Percentiles rank a stretch among this genome's conserved stretches.
These are phyloP conservation scores for Melangyna quadrimaculata DNA, from an alignment of 2,888 invertebrate species.

Conservation along the genomic window DNA sequence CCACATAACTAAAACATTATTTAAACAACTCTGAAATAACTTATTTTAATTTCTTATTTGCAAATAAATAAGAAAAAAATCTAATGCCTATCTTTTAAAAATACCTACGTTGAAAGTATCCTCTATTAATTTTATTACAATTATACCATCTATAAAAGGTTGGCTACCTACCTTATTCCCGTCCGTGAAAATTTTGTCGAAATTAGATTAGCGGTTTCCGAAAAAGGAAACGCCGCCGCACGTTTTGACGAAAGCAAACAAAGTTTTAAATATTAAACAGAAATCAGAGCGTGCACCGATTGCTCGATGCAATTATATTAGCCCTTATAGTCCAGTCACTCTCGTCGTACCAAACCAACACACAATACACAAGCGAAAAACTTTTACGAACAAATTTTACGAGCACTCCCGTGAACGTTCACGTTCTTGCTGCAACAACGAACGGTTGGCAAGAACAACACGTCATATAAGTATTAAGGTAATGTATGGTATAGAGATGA, in stretches of 20 bases:
- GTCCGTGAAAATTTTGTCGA: slow-evolving; percentile 81
- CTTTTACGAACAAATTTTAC: slow-evolving; percentile 34
- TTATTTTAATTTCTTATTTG: no score
- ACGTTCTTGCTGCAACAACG: slow-evolving; percentile 21
- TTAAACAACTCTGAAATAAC: no score
- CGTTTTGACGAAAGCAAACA: slow-evolving; percentile 40
- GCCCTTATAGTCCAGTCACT: slow-evolving; percentile 33
- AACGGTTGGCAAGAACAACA: slow-evolving; percentile 28
- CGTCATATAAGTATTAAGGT: slow-evolving; percentile 7
- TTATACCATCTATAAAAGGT: neutral
- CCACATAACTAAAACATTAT: no score
- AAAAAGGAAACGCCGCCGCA: slow-evolving; percentile 74
- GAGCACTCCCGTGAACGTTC: slow-evolving; percentile 28
- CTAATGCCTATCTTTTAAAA: no score
- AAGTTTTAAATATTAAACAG: slow-evolving; percentile 52
- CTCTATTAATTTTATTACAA: neutral
- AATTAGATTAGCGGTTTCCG: slow-evolving; percentile 77
- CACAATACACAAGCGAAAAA: slow-evolving; percentile 47
- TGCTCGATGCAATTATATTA: slow-evolving; percentile 57
- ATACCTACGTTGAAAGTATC: no score
- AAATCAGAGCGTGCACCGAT: slow-evolving; percentile 63
- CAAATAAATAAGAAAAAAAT: no score
- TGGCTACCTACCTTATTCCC: slow-evolving; percentile 80
- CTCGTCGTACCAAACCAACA: neutral
- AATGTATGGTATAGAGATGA: slow-evolving; percentile 17